Percentiles rank a stretch among this genome's conserved stretches.
Conservation (phyloP, 2,797 vertebrate species). For the Acanthiza pusilla region DNA sequence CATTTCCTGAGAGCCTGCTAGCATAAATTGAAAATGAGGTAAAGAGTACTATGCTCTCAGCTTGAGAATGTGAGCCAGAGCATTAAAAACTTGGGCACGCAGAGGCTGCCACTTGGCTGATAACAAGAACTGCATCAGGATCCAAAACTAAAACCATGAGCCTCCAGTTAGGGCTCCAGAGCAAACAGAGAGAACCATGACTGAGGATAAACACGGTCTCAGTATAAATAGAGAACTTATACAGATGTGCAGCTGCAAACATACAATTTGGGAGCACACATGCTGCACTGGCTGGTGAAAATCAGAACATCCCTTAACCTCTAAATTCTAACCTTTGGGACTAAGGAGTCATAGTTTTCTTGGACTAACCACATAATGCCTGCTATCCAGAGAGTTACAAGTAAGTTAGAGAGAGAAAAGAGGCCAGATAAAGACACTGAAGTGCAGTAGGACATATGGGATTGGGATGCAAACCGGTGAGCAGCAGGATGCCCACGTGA, state of each 20-base stretch:
- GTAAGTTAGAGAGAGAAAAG: not conserved
- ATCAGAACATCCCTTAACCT: not conserved
- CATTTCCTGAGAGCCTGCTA: not conserved
- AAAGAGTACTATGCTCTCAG: not conserved
- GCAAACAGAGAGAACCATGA: not conserved
- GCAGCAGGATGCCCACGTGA: not conserved
- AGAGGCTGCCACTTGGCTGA: not conserved
- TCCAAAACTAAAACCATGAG: not conserved
- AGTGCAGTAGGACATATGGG: not conserved
- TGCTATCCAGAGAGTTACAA: not conserved
- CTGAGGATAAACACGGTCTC: not conserved
- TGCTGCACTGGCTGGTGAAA: not conserved
- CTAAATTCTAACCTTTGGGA: not conserved
- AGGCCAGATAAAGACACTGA: not conserved
- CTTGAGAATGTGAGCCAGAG: not conserved
- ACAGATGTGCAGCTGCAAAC: not conserved
- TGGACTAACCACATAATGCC: not conserved
- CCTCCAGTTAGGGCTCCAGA: not conserved
- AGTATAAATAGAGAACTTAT: not conserved
- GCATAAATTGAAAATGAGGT: not conserved
- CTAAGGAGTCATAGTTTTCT: not conserved
- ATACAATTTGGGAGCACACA: fast-evolving
- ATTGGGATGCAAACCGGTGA: not conserved
- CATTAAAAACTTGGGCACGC: not conserved
- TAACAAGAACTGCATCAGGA: not conserved